A percentile compares a stretch with the other conserved stretches of the same genome.
phyloP scores from a whole-genome alignment of 2,797 vertebrate species.

The Helarctos malayanus region DNA sequence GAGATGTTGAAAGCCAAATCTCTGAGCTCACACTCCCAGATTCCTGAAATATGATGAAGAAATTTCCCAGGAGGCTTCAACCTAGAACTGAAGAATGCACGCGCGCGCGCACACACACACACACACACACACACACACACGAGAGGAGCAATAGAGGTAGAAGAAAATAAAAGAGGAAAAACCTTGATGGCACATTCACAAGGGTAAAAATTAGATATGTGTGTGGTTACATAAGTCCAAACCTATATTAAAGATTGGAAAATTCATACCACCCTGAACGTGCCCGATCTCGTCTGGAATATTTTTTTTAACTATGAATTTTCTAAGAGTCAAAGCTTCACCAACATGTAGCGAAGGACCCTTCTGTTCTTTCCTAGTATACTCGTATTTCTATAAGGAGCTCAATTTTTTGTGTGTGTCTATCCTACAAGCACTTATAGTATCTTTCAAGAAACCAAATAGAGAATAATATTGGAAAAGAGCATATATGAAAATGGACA shows the following conservation, averaged over 20 bases:
- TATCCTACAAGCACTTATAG: background rate
- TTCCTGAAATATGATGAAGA: background rate
- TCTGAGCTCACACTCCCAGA: background rate
- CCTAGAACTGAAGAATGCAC: background rate
- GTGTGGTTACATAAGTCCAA: background rate
- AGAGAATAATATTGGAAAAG: background rate
- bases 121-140: background rate
- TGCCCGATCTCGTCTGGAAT: too few species aligned
- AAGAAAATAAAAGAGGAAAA: background rate
- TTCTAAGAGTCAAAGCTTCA: background rate
- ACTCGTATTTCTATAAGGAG: background rate
- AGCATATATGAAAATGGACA: background rate
- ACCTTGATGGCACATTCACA: background rate
- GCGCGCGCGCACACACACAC: background rate
- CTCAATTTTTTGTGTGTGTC: background rate
- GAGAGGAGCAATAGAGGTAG: too few species aligned
- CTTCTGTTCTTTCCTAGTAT: slow-evolving; percentile 13
- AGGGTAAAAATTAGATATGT: background rate
- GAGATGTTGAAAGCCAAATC: background rate
- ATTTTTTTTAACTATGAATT: background rate
- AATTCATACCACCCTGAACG: too few species aligned
- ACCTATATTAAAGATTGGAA: background rate
- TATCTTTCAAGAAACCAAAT: background rate
- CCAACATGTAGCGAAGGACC: background rate
- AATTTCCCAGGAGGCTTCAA: background rate